Evolutionary conservation across 2,113 vertebrate genomes (phyloP), one percentile per base, ranked within the genome.

Genomic region (Coregonus clupeaformis): DNA sequence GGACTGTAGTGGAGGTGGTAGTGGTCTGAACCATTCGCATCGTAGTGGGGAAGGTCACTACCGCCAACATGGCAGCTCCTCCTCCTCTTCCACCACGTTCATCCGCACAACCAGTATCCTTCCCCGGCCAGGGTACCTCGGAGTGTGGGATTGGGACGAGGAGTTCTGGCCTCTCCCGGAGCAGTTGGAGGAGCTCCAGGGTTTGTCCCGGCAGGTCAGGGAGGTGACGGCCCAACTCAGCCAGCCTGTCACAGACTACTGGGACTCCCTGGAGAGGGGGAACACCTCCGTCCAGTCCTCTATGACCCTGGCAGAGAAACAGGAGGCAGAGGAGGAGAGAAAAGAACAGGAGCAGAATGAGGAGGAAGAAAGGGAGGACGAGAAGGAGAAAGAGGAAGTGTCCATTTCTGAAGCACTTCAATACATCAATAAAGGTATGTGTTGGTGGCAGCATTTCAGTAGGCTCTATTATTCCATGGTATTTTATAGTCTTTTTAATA

Each of bases 151-250:
- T 0, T 82, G 82, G 1, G 96, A 97, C 0, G 95, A 97, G 1
- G 97, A 98, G 64, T 98, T 95, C 76, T 85, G 94, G 63, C 89
- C 92, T 42, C 91, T 99, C 52, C 97, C 97, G 7, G 82, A 93
- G 0, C 89, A 90, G 66, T 88, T 99, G 67, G 90, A 83, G 45
- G 95, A 95, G 84, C 84, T 96, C 75, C 94, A 95, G 72, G 89
- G 80, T 55, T 84, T 99, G 77, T 90, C 95, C 73, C 88, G 85
- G 0, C 90, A 95, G 79, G 83, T 98, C 20, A 92, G 90, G 60
- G 82, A 74, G 65, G 73, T 90, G 73, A 89, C 94, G 1, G 78
- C 91, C 13, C 88, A 85, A 62, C 7, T 93, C 29, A 87, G 68
- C 69, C 78, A 2, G 0, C 79, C 91, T 0, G 29, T 78, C 27